These are phyloP conservation scores for Iselma pallidipennis DNA, from an alignment of 2,888 invertebrate genomes.

Conservation along the genomic window DNA sequence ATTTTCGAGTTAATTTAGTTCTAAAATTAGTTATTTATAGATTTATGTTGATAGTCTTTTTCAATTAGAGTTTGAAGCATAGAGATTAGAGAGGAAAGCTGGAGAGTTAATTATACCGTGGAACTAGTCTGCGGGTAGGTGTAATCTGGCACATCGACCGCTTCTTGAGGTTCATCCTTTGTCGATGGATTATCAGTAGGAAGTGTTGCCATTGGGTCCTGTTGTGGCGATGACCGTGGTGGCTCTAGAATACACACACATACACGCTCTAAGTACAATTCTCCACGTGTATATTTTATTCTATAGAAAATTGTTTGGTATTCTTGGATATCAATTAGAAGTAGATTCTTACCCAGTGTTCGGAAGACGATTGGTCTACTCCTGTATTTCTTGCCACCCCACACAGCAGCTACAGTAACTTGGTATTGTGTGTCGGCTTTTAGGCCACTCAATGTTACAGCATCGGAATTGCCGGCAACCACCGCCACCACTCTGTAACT, in stretches of 20 bases:
- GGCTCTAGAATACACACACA: conserved; percentile 64
- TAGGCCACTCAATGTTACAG: conserved; percentile 79
- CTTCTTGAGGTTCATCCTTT: conserved; percentile 47
- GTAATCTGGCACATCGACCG: conserved; percentile 51
- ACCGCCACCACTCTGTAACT: conserved; percentile 94
- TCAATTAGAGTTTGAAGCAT: too few relatives aligned
- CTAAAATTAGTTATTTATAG: too few relatives aligned
- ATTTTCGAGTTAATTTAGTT: too few relatives aligned
- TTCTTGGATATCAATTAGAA: neutral
- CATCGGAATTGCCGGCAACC: conserved; percentile 87
- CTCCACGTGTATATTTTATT: too few relatives aligned
- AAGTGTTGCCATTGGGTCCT: conserved; percentile 66
- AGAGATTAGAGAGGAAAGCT: too few relatives aligned
- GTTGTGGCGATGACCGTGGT: conserved; percentile 76
- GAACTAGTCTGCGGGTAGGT: conserved; percentile 55
- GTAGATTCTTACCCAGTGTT: conserved; percentile 70
- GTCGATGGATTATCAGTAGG: conserved; percentile 54
- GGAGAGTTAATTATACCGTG: too few relatives aligned
- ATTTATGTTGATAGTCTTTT: too few relatives aligned
- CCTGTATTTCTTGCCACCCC: conserved; percentile 79
- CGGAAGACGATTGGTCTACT: conserved; percentile 89
- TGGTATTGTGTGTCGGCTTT: conserved; percentile 89
- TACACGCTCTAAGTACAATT: conserved; percentile 33
- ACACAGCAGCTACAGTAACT: conserved; percentile 81
- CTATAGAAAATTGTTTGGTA: too few relatives aligned